Base-by-base conservation (phyloP, 2,888 invertebrate genomes). In the Pecten maximus region DNA sequence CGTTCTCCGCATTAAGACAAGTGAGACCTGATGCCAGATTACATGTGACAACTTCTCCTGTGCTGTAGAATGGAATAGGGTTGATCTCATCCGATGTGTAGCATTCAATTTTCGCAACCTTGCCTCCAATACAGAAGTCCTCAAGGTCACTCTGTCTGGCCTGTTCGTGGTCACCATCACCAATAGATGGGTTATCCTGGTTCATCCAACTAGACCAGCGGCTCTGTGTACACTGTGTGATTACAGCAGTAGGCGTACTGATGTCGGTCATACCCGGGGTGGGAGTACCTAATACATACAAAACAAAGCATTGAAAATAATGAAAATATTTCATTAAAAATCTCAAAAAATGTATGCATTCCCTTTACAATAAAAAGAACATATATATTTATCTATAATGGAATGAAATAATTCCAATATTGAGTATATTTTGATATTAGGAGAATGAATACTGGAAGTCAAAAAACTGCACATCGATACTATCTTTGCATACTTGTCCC, bases 11-110 rank as follows among this genome's bases (percentile, higher is more conserved):
- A 96, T 97, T 93, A 4, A 89, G 86, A 95, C 98, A 98, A 2
- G 97, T 96, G 0, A 98, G 97, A 0, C 98, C 98, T 19, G 97
- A 97, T 93, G 98, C 98, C 91, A 98, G 95, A 86, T 94, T 94
- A 92, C 96, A 96, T 12, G 91, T 91, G 12, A 93, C 92, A 0
- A 94, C 92, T 87, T 96, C 95, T 19, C 94, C 93, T 39, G 94
- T 94, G 10, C 93, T 93, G 87, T 91, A 93, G 74, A 93, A 93
- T 23, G 94, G 93, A 86, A 94, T 93, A 28, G 91, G 60, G 44
- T 93, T 91, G 23, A 91, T 92, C 86, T 89, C 88, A 39, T 91
- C 88, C 0, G 44, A 50, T 28, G 95, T 94, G 40, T 93, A 89
- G 93, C 96, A 96, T 91, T 96, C 95, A 40, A 96, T 95, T 40